Evolutionary conservation across 2,888 invertebrate genomes (phyloP), one percentile per base, ranked within the genome.

Genomic region (Monoplex corrugatus): DNA sequence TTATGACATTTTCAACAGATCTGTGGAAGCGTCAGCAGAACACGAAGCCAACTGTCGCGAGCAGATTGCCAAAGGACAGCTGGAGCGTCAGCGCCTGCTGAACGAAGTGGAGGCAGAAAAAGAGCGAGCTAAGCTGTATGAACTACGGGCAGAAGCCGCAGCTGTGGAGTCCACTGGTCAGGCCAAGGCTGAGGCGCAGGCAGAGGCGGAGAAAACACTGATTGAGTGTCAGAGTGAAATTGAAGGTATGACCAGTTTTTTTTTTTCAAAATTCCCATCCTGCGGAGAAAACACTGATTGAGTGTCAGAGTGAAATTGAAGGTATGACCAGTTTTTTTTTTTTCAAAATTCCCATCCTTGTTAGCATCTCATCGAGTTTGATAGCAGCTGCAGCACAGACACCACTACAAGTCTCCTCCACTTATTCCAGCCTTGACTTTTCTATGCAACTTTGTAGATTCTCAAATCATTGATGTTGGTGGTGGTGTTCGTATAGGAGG

Each of bases 141-240:
- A 95, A 87, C 91, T 95, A 40, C 91, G 92, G 50, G 93, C 95
- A 10, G 87, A 93, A 35, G 92, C 95, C 10, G 93, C 95, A 0
- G 95, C 95, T 19, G 94, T 95, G 6, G 95, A 95, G 90, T 95
- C 95, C 1, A 93, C 95, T 8, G 95, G 95, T 0, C 95, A 95
- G 88, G 95, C 95, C 1, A 94, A 91, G 83, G 95, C 95, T n/a
- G 95, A 95, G 92, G 94, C 95, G 13, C 93, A 94, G 89, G 95
- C 95, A n/a, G 92, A 93, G 89, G 94, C 94, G 6, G 95, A 95
- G 91, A 93, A 91, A 85, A 90, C 93, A 35, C 90, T 94, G 43
- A 95, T 95, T 32, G 95, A 95, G 89, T 93, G 94, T 89, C 93
- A 94, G 89, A 95, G 94, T 91, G 94, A 95, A 89, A 95, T 95